A percentile compares a stretch with the other conserved stretches of the same genome.
phyloP scores from a whole-genome alignment of 2,797 vertebrate species.

The Lacerta viridis region DNA sequence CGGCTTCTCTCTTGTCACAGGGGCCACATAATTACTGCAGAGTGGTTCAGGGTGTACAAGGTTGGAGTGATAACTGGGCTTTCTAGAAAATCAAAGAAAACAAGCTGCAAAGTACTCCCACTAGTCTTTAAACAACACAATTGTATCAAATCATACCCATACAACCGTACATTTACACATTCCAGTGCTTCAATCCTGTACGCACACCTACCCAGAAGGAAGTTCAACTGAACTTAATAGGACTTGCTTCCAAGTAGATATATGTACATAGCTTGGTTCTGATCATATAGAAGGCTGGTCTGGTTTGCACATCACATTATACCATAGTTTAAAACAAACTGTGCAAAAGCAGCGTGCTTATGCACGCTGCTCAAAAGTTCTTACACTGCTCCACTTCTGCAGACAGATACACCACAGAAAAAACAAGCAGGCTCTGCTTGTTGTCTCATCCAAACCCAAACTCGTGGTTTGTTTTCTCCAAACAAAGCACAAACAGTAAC shows the following conservation, averaged over 20 bases:
- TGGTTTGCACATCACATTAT: no score
- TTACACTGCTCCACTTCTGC: no score
- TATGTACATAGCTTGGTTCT: neutral
- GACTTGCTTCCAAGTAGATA: neutral
- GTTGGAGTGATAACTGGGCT: neutral
- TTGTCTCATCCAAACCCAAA: no score
- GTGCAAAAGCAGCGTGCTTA: no score
- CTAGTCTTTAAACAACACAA: neutral
- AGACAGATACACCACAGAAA: no score
- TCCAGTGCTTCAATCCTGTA: neutral
- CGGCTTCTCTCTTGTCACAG: constrained; percentile 1
- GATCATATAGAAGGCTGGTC: no score
- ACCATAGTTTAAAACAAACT: no score
- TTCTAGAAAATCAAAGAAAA: constrained; percentile 3
- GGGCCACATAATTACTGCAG: neutral
- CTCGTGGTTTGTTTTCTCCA: no score
- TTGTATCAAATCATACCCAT: neutral
- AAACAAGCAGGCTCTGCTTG: no score
- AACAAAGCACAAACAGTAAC: no score
- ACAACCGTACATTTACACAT: neutral
- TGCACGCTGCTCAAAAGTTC: no score
- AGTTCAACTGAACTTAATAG: neutral
- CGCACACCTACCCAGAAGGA: neutral
- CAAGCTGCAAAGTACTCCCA: neutral
- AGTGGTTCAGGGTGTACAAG: neutral